phyloP scores from a whole-genome alignment of 53 echinoderm and acorn worm species.

The Apostichopus leukothele region DNA sequence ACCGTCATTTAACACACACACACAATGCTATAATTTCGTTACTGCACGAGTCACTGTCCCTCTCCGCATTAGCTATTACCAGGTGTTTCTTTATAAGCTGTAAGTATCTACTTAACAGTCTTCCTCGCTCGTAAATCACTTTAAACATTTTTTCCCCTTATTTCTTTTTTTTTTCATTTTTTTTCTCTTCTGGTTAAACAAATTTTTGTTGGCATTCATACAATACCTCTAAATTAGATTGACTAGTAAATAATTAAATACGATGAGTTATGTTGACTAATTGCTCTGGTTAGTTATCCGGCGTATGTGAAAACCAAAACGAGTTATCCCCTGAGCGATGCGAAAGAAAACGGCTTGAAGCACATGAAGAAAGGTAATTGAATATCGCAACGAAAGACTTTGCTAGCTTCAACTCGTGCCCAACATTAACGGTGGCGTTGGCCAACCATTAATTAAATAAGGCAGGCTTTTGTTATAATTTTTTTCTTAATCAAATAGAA shows the following conservation, averaged over 20 bases:
- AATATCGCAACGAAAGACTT: no score
- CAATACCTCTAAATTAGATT: not conserved
- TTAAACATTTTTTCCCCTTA: not conserved
- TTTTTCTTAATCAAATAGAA: not conserved
- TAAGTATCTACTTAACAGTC: no score
- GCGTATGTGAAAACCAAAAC: not conserved
- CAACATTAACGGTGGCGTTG: not conserved
- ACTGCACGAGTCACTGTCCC: no score
- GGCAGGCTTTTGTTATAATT: not conserved
- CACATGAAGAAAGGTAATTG: not conserved
- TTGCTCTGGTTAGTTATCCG: not conserved
- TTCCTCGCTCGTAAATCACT: not conserved
- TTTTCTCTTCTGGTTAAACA: not conserved
- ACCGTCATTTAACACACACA: no score
- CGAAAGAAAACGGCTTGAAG: not conserved
- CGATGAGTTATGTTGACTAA: not conserved
- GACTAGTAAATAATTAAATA: not conserved
- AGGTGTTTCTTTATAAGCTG: no score
- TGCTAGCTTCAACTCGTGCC: no score
- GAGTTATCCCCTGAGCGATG: not conserved
- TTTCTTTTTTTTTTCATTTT: not conserved
- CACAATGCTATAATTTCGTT: no score
- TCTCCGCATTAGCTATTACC: no score
- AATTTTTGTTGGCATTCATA: not conserved
- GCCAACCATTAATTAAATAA: conserved; percentile 6